Conservation (phyloP, 2,888 invertebrate genomes). For the Yponomeuta evonymella region DNA sequence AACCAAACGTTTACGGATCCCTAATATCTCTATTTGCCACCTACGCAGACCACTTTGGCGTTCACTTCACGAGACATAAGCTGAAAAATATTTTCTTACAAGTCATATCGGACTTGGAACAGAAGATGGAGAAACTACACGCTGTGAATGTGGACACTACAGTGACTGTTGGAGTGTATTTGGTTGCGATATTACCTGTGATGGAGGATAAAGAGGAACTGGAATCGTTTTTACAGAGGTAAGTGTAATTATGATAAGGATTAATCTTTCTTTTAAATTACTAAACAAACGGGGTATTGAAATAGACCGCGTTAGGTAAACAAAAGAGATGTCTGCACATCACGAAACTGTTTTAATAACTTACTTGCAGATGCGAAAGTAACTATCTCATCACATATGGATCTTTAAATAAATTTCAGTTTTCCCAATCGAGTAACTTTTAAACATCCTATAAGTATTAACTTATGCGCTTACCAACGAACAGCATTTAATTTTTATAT, state of each 20-base stretch:
- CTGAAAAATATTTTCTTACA: slow-evolving; percentile 76
- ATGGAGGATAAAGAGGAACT: slow-evolving; percentile 68
- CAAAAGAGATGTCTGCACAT: too few species aligned
- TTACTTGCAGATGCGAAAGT: too few species aligned
- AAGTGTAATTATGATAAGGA: slow-evolving; percentile 34
- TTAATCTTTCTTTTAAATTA: background rate
- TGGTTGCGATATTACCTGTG: slow-evolving; percentile 72
- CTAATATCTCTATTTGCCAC: slow-evolving; percentile 52
- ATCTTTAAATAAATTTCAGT: too few species aligned
- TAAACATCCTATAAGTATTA: too few species aligned
- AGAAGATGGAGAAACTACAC: slow-evolving; percentile 75
- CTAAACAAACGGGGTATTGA: too few species aligned
- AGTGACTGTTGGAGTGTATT: slow-evolving; percentile 77
- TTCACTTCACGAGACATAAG: slow-evolving; percentile 74
- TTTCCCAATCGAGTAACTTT: too few species aligned
- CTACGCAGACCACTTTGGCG: slow-evolving; percentile 80
- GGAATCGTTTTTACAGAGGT: slow-evolving; percentile 76
- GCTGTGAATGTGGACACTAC: slow-evolving; percentile 70
- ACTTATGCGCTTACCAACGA: too few species aligned
- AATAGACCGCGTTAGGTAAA: too few species aligned
- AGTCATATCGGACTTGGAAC: slow-evolving; percentile 77
- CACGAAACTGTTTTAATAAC: too few species aligned
- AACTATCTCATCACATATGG: too few species aligned
- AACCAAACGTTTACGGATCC: slow-evolving; percentile 50
- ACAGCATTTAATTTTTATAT: too few species aligned